phyloP scores from a whole-genome alignment of 2,113 vertebrate species.

The Brienomyrus brachyistius region DNA sequence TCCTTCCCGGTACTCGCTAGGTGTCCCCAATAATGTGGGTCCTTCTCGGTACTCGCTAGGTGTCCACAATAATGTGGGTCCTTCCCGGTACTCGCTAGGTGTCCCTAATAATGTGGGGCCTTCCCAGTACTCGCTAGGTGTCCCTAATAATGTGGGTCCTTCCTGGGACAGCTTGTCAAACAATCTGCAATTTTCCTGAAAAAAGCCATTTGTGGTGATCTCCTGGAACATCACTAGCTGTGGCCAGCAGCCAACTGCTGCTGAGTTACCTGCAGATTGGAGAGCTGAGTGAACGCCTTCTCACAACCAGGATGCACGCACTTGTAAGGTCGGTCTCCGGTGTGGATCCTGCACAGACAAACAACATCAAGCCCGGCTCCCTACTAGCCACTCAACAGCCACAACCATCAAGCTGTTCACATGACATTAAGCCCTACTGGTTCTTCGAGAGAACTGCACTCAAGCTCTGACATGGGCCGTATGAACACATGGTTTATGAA shows the following conservation, averaged over 20 bases:
- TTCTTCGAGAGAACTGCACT: background rate
- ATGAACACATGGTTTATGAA: background rate
- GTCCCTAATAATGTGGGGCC: too few species aligned
- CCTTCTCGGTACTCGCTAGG: too few species aligned
- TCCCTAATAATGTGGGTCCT: background rate
- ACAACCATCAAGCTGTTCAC: background rate
- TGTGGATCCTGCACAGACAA: conserved; percentile 79
- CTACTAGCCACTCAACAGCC: background rate
- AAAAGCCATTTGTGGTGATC: background rate
- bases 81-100: too few species aligned
- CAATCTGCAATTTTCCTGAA: background rate
- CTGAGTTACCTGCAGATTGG: conserved; percentile 82
- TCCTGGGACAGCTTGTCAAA: background rate
- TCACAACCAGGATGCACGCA: conserved; percentile 92
- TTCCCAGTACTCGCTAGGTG: too few species aligned
- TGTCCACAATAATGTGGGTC: too few species aligned
- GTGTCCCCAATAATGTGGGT: too few species aligned
- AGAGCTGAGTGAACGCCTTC: conserved; percentile 94
- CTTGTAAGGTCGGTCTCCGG: conserved; percentile 93
- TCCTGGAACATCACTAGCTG: background rate
- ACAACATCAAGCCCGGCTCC: background rate
- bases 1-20: too few species aligned
- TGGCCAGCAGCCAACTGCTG: background rate
- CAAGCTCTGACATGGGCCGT: background rate
- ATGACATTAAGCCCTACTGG: background rate